Conservation (phyloP, 2,113 vertebrate species). For the Coturnix japonica region DNA sequence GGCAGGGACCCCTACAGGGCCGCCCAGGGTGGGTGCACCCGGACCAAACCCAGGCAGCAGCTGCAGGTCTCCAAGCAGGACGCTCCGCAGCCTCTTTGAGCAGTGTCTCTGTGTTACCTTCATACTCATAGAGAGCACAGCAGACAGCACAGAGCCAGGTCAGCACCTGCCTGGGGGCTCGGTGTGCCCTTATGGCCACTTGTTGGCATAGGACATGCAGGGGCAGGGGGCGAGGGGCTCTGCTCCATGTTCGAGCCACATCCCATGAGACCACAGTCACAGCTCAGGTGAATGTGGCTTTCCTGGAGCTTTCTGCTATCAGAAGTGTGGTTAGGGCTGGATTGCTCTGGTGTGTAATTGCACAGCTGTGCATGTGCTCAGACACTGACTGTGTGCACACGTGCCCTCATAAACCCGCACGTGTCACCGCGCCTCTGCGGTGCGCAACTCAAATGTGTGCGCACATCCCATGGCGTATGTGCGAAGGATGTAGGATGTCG, state of each 20-base stretch:
- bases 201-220: neutral
- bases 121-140: fast-evolving
- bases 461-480: fast-evolving
- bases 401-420: fast-evolving
- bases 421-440: too few species aligned
- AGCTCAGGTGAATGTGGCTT: neutral
- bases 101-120: neutral
- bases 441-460: fast-evolving
- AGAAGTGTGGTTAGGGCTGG: neutral
- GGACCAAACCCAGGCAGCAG: neutral
- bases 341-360: too few species aligned
- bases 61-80: neutral
- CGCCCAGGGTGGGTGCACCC: neutral
- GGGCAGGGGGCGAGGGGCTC: neutral
- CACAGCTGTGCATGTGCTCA: fast-evolving
- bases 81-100: neutral
- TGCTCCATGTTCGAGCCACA: fast-evolving
- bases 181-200: fast-evolving
- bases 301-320: fast-evolving
- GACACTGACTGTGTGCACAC: too few species aligned
- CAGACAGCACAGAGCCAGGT: neutral
- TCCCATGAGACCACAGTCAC: neutral
- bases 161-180: fast-evolving
- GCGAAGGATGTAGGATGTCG: neutral
- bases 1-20: neutral